Evolutionary conservation across 2,797 vertebrate genomes (phyloP).

Genomic region (Chaetophractus vellerosus): DNA sequence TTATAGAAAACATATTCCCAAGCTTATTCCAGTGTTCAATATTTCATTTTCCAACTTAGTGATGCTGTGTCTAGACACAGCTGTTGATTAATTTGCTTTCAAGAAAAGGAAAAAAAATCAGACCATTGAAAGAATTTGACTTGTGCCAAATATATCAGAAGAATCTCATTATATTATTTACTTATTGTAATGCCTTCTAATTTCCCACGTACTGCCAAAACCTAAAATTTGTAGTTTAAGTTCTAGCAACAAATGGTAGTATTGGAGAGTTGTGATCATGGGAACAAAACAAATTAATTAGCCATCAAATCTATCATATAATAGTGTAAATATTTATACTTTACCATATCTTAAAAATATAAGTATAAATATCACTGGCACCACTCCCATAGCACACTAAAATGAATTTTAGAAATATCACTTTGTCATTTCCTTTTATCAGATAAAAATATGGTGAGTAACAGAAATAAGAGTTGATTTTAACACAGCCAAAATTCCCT

Average conservation of each 20-base stretch:
- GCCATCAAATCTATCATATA: not conserved
- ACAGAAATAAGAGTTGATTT: constrained; percentile 9
- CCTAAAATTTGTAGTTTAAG: constrained; percentile 39
- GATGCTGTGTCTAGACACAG: not conserved
- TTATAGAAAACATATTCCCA: not conserved
- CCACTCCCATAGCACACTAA: not conserved
- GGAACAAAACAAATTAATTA: constrained; percentile 32
- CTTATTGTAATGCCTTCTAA: constrained; percentile 49
- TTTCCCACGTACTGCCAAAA: not conserved
- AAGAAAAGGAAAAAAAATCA: not conserved
- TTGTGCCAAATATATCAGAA: not conserved
- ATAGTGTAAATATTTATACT: constrained; percentile 11
- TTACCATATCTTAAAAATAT: constrained; percentile 24
- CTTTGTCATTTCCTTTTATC: not conserved
- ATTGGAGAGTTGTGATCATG: not conserved
- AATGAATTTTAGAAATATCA: constrained; percentile 34
- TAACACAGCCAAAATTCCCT: not conserved
- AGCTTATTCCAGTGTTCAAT: not conserved
- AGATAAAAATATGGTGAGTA: constrained; percentile 11
- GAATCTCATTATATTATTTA: constrained; percentile 36
- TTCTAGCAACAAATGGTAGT: constrained; percentile 16
- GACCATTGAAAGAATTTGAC: not conserved
- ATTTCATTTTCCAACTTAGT: constrained; percentile 35
- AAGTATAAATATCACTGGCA: not conserved
- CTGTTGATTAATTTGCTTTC: not conserved